Base-by-base conservation (phyloP, 2,797 vertebrate species). In the Alexandromys oeconomus region DNA sequence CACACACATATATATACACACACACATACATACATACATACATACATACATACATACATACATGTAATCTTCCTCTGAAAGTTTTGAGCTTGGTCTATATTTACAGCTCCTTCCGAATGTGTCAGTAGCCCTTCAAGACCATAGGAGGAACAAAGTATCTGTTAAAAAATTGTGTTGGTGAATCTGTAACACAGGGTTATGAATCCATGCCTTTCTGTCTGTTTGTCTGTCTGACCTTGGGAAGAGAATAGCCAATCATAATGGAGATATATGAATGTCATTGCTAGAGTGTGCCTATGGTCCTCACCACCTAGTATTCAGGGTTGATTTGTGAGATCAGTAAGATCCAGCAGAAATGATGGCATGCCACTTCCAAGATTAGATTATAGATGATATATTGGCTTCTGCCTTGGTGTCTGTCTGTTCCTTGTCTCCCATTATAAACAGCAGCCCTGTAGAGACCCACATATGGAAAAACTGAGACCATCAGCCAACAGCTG, bases 61-160 rank as follows among this genome's bases (percentile, higher is more conserved):
- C 5, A 73, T 73, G 5, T 11, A 54, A 27, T 69, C 21, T 79
- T 48, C 1, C n/a, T 89, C 19, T 69, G 78, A 81, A 93, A 40
- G 63, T 76, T 74, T 65, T 65, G 25, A 76, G 48, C 57, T 51
- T 37, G 19, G 86, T 71, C 61, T 40, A 40, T 92, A 78, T 65
- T 89, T 46, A 63, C 17, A 87, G 5, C 23, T 73, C 6, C 87
- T 96, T 61, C 82, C 43, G 82, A 65, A 94, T 65, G 37, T 21
- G 87, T 87, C 31, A 59, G 19, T 12, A 96, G 46, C 57, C 81
- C 46, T 94, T 92, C 25, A 84, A 65, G 89, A 54, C 46, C 63
- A 54, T 31, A 91, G 34, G 78, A 27, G 4, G 63, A 29, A 29
- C n/a, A 48, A 87, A 46, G 11, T 25, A 23, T 69, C 61, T 67